Evolutionary conservation across 2,113 vertebrate species (phyloP), one percentile per base, ranked within the genome.

Genomic region (Oxyruncus cristatus): DNA sequence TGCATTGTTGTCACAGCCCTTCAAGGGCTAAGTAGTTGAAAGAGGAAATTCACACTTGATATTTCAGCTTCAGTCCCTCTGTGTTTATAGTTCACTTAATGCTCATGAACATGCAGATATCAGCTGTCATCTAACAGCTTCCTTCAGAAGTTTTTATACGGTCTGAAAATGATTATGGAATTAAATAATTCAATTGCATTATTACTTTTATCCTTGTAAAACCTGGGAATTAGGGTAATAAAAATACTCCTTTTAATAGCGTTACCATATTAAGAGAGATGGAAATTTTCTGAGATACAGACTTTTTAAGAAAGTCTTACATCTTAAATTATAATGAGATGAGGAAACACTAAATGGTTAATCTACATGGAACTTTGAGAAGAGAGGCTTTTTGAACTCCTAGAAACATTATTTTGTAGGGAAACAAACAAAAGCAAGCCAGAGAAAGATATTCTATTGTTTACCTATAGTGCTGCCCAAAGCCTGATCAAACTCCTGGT

Each of bases 181-280:
- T 95, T 66, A 93, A 93, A 89, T 66, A 62, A 90, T 94, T 89
- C 41, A 80, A 62, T 63, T 77, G 33, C 81, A 55, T 93, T 79
- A 80, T 62, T 84, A 37, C 37, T 78, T 91, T 88, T 89, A 30
- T 87, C 24, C 80, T 68, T 49, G 56, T 67, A 89, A 91, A 91
- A 63, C 15, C 23, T 91, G 52, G 28, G 68, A 81, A 94, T 53
- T 55, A 55, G 6, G 35, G 47, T 92, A 87, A 91, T 92, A 89
- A 87, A 95, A 95, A 75, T 41, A 28, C 59, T 74, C 12, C 15
- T 77, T 83, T 85, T 77, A 89, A 55, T 67, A 44, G 18, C 32
- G 78, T 87, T 78, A 65, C 22, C 18, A 28, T 35, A 65, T 79
- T 76, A 88, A 88, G 11, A 89, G 73, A 82, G 24, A 26, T 39